phyloP scores from a whole-genome alignment of 1,140 invertebrate species.

The Pollicipes pollicipes region DNA sequence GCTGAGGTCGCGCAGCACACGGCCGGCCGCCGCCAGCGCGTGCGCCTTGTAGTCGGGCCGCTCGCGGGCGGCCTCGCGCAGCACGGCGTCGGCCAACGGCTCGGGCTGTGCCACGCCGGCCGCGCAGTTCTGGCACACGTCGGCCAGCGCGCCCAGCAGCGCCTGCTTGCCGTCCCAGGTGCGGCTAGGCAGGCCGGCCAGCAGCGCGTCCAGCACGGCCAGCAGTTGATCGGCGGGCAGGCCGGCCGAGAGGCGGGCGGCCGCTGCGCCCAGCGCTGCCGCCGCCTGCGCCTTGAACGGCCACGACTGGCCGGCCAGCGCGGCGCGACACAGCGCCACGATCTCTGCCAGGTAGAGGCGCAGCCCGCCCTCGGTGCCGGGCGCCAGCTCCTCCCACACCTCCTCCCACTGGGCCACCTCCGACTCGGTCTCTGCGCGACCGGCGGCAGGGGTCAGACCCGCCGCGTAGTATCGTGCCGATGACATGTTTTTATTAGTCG shows the following conservation, averaged over 20 bases:
- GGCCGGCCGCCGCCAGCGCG: conserved; percentile 49
- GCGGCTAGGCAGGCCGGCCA: conserved; percentile 54
- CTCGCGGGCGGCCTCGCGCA: conserved; percentile 63
- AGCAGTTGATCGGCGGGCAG: conserved; percentile 46
- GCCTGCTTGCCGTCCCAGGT: conserved; percentile 77
- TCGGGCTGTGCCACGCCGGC: conserved; percentile 15
- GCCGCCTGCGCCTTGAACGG: conserved; percentile 67
- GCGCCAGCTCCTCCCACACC: conserved; percentile 71
- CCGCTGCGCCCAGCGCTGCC: conserved; percentile 56
- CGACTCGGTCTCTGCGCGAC: conserved; percentile 17
- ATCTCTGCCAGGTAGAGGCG: conserved; percentile 55
- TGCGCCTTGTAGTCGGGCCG: conserved; percentile 52
- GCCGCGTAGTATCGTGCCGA: too few species aligned
- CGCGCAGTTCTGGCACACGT: conserved; percentile 28
- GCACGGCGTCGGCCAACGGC: conserved; percentile 42
- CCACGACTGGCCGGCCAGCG: conserved; percentile 66
- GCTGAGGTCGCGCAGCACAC: conserved; percentile 49
- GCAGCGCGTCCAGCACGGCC: conserved; percentile 44
- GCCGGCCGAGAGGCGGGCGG: conserved; percentile 45
- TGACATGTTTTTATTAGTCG: too few species aligned
- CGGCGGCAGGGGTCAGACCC: too few species aligned
- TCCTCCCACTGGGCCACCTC: conserved; percentile 50
- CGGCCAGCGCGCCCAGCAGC: conserved; percentile 51
- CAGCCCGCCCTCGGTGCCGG: conserved; percentile 63
- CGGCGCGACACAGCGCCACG: conserved; percentile 43